Evolutionary conservation across 2,113 vertebrate species (phyloP), one percentile per base, ranked within the genome.

Genomic region (Sebastes fasciatus): DNA sequence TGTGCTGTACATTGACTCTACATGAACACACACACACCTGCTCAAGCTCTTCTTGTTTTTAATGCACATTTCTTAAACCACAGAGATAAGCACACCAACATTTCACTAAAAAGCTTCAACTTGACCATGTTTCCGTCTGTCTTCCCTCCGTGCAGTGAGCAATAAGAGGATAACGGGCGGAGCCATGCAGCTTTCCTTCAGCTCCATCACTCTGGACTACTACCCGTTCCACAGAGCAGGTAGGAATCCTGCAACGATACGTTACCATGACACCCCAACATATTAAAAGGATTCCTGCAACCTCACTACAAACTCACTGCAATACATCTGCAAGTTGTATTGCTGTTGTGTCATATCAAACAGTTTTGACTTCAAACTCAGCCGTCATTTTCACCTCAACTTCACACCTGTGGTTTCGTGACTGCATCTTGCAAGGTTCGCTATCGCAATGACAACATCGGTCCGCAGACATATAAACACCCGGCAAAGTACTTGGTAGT

Each of bases 181-280:
- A 57, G 98, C 98, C 81, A 99, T 99, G 98, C 98, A 99, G 82
- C 94, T 99, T 54, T 99, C 98, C 75, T 99, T 99, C 92, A 97
- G 96, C 85, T 95, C 96, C 71, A 96, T 99, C 86, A 98, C 97
- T 21, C 91, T 99, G 88, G 98, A 99, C 88, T 99, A 99, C 89
- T 99, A 99, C 21, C 98, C 98, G 8, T 98, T 97, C 87, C 98
- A 99, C 93, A 97, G 96, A 96, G 97, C 98, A 96, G 98, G 98
- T 98, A 91, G 79, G 91, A 74, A 13, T 46, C 1, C 8, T 13
- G 17, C 48, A n/a, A 0, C 17, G 19, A 71, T 43, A 43, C 5
- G 19, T 42, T 14, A 55, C 12, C 4, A 46, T 17, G 40, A 26
- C 26, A 26, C 26, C 26, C 26, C 26, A 26, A 26, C 26, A 26